phyloP scores from a whole-genome alignment of 2,113 vertebrate genomes.

The Festucalex cinctus region DNA sequence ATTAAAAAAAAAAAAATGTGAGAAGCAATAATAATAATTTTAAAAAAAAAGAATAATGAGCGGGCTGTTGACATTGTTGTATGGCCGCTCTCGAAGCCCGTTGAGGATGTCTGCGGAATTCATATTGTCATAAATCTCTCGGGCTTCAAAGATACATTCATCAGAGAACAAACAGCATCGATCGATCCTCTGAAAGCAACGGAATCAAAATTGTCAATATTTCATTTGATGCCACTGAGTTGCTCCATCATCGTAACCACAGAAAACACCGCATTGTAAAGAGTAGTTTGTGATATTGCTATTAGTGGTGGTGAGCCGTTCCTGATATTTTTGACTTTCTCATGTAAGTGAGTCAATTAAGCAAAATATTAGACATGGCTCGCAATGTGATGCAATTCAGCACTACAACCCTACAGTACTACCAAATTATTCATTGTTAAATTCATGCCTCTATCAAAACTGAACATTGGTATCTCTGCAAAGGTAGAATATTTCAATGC shows the following conservation, averaged over 20 bases:
- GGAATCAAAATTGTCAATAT: constrained; percentile 37
- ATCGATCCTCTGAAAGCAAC: constrained; percentile 44
- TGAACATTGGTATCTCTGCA: too few species aligned
- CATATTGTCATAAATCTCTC: constrained; percentile 46
- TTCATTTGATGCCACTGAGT: constrained; percentile 33
- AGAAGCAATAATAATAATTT: constrained; percentile 11
- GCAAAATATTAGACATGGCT: too few species aligned
- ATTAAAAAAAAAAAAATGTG: constrained; percentile 29
- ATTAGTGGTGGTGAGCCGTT: neutral
- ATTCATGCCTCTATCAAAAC: too few species aligned
- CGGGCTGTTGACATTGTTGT: constrained; percentile 42
- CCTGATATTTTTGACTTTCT: too few species aligned
- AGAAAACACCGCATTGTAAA: neutral
- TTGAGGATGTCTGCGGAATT: constrained; percentile 65
- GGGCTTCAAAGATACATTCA: constrained; percentile 52
- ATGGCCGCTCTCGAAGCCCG: constrained; percentile 58
- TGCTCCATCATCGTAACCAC: constrained; percentile 6
- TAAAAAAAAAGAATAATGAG: constrained; percentile 32
- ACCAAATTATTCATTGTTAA: too few species aligned
- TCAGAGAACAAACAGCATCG: constrained; percentile 37
- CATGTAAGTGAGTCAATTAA: too few species aligned
- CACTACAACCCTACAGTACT: too few species aligned
- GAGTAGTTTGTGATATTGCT: neutral
- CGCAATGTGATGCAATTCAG: too few species aligned
- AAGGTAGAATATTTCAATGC: too few species aligned